Evolutionary conservation across 2,113 vertebrate species (phyloP).

Genomic region (Leuciscus idus): DNA sequence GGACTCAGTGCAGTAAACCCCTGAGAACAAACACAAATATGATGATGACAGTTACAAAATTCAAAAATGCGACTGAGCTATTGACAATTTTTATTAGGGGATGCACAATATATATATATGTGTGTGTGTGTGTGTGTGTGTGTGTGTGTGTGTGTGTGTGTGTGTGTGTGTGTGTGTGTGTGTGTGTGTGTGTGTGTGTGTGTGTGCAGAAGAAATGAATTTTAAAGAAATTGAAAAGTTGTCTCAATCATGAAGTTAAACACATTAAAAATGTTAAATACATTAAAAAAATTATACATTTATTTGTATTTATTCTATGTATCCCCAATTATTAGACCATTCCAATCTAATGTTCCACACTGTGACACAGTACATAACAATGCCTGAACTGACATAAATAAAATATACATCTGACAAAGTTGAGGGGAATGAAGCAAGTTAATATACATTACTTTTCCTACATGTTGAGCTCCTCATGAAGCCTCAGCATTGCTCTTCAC

Average conservation of each 20-base stretch:
- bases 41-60: no score
- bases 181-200: no score
- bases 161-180: no score
- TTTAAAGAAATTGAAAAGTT: no score
- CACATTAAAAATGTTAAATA: no score
- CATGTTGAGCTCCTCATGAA: conserved; percentile 67
- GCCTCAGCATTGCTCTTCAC: conserved; percentile 73
- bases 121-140: no score
- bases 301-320: background rate
- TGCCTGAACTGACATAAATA: background rate
- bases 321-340: background rate
- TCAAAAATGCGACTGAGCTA: no score
- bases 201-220: no score
- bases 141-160: no score
- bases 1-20: conserved; percentile 78
- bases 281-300: background rate
- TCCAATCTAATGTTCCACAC: background rate
- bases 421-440: background rate
- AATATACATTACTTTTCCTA: conserved; percentile 62
- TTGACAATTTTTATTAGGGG: no score
- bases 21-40: conserved; percentile 3
- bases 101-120: no score
- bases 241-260: no score
- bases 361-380: background rate
- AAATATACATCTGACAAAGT: background rate